A percentile compares a stretch with the other conserved stretches of the same genome.
These are phyloP conservation scores for Neocrepidodera transversa DNA, from an alignment of 2,888 invertebrate species.

Conservation along the genomic window DNA sequence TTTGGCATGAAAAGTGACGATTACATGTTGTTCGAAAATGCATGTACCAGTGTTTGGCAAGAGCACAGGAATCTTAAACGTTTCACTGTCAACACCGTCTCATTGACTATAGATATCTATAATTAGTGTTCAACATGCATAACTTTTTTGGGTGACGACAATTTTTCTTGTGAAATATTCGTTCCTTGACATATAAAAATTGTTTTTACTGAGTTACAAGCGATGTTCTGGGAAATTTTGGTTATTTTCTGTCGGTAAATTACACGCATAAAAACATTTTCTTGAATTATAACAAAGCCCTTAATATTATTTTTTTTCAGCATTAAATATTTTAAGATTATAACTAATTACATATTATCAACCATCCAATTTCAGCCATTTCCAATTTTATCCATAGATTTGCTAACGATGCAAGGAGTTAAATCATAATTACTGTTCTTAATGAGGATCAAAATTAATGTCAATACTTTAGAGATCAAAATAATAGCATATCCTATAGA, in stretches of 20 bases:
- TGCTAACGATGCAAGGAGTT: no score
- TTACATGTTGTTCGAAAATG: constrained; percentile 36
- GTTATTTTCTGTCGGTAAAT: not conserved
- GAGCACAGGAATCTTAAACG: constrained; percentile 36
- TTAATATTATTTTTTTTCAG: no score
- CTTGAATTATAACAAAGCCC: no score
- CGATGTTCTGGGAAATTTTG: not conserved
- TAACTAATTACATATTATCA: no score
- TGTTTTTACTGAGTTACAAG: not conserved
- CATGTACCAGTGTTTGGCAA: constrained; percentile 38
- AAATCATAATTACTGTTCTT: no score
- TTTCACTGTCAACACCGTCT: constrained; percentile 33
- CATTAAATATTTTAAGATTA: no score
- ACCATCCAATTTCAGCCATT: no score
- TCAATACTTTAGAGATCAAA: no score
- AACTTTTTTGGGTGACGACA: constrained; percentile 22
- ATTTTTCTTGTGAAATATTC: constrained; percentile 11
- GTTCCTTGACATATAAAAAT: not conserved
- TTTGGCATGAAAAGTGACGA: constrained; percentile 28
- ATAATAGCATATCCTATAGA: no score
- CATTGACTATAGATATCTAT: constrained; percentile 33
- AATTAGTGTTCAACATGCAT: constrained; percentile 28
- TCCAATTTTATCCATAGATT: no score
- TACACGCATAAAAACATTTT: no score
- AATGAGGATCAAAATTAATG: no score